These are phyloP conservation scores for Delphinus delphis DNA, from an alignment of 2,113 vertebrate genomes.

Conservation along the genomic window DNA sequence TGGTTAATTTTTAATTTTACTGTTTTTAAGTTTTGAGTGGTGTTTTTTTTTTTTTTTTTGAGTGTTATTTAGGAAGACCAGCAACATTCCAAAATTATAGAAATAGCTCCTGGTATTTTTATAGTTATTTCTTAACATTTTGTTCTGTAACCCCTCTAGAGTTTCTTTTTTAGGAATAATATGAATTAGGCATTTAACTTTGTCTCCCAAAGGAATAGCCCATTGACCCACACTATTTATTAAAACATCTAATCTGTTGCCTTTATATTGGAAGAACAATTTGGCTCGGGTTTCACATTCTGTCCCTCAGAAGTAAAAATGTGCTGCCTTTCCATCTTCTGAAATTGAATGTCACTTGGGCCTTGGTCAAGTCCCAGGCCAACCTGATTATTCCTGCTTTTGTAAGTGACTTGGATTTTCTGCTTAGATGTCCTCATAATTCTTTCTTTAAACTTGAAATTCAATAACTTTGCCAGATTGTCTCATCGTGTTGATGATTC, in stretches of 20 bases:
- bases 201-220: background rate
- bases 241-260: background rate
- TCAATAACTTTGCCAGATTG: background rate
- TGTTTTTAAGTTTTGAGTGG: background rate
- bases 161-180: conserved; percentile 31
- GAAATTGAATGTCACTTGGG: conserved; percentile 37
- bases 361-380: background rate
- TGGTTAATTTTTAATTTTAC: background rate
- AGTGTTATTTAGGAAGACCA: conserved; percentile 9
- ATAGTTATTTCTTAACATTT: conserved; percentile 5
- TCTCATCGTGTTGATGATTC: background rate
- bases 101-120: background rate
- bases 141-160: background rate
- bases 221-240: background rate
- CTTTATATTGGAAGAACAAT: background rate
- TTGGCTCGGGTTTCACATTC: background rate
- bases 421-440: background rate
- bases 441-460: conserved; percentile 46
- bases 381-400: conserved; percentile 38
- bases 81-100: background rate
- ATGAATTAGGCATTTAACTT: background rate
- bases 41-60: background rate
- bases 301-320: conserved; percentile 28
- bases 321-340: conserved; percentile 40
- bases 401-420: conserved; percentile 41